phyloP scores from a whole-genome alignment of 2,113 vertebrate species.

The Amazona guildingii region DNA sequence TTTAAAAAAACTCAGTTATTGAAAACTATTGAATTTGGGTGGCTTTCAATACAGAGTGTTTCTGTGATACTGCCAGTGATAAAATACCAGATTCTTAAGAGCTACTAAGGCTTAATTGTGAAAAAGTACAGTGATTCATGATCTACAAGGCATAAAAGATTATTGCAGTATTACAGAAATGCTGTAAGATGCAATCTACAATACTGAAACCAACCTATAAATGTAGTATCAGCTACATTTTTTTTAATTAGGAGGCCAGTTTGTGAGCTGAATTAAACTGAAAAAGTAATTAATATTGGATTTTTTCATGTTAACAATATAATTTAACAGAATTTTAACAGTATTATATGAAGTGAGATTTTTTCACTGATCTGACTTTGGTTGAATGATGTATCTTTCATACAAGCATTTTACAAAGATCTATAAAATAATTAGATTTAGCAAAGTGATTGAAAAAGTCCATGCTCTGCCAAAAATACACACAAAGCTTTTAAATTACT shows the following conservation, averaged over 20 bases:
- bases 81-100: background rate
- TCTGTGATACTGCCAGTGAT: background rate
- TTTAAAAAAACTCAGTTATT: background rate
- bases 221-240: background rate
- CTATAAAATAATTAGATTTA: background rate
- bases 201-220: background rate
- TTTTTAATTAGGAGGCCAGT: background rate
- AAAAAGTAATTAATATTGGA: background rate
- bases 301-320: background rate
- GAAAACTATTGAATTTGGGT: background rate
- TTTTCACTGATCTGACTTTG: background rate
- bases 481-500: background rate
- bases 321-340: background rate
- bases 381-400: background rate
- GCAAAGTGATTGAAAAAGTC: background rate
- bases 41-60: background rate
- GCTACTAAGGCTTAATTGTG: background rate
- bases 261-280: background rate
- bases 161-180: background rate
- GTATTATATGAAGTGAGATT: background rate
- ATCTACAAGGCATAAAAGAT: background rate
- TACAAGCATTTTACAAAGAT: background rate
- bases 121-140: background rate
- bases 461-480: background rate
- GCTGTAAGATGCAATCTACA: background rate